Base-by-base conservation (phyloP, 2,113 vertebrate species). In the Caloenas nicobarica region DNA sequence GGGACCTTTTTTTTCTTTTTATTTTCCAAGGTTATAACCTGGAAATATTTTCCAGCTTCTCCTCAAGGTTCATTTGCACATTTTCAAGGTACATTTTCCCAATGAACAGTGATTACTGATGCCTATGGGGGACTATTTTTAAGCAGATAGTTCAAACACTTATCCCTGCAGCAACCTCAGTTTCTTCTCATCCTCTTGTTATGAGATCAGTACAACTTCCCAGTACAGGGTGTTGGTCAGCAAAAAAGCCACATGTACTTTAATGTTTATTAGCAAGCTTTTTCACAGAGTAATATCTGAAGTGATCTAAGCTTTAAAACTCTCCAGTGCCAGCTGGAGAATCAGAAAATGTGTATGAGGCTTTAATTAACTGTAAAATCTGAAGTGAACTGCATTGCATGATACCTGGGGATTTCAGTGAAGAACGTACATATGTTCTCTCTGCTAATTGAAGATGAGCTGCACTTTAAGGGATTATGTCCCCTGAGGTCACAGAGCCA, bases 351-450 rank as follows among this genome's bases (percentile, higher is more conserved):
- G 74, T 91, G 89, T 92, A 85, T 88, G 83, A 96, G 94, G 62
- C 93, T 98, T 98, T 98, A 98, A 98, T 98, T 98, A 98, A 98
- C 97, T 97, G 92, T 96, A 97, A 98, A 97, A 91, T 91, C 80
- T 54, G 93, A 95, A 98, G 95, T 95, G 97, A 98, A 95, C 95
- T 95, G 57, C 83, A 89, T 80, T 76, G 95, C 81, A 56, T 1
- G 62, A 95, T 97, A 98, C 98, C 97, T 98, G 92, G 97, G 97
- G 97, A 97, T 97, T 98, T 98, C 97, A 97, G 96, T 96, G 96
- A 97, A 97, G 94, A 97, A 91, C 70, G 16, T 97, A 91, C 97
- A 98, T 97, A 98, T 98, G 98, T 97, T 98, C 97, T 97, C 94
- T 94, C 88, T 95, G 90, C 95, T 98, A 98, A 98, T 97, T 98